Evolutionary conservation across 2,888 invertebrate genomes (phyloP), one percentile per base, ranked within the genome.

Genomic region (Parascotia fuliginaria): DNA sequence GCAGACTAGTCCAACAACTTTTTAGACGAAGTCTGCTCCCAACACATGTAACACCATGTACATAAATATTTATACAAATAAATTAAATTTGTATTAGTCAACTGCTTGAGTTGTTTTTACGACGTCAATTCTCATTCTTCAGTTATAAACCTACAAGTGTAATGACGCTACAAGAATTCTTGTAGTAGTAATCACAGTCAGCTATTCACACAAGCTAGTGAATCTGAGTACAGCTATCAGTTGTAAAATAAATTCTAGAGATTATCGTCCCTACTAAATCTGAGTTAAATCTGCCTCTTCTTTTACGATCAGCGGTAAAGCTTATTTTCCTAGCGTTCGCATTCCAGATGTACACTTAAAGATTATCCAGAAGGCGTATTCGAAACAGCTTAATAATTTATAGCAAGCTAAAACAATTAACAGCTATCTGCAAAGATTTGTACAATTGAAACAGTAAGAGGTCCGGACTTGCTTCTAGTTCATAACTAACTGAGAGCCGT

Each of bases 401-500:
- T 62, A 49, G 55, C 54, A 39, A 65, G 63, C 50, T 60, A 60
- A 62, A 72, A 73, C 69, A 77, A 79, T 79, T 81, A 75, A 77
- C 69, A 71, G 66, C 65, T 60, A 75, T 73, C 72, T 68, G 70
- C 72, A 67, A 63, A 68, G 56, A 48, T 56, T 67, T 65, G 65
- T 70, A 73, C 75, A 73, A 79, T 77, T 77, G 78, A 79, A 82
- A 75, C 77, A 77, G 71, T 65, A 70, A 61, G 68, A 73, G 68
- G 73, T 70, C 69, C 52, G 56, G 58, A 51, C 52, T 63, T 55
- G 63, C 68, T 70, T 69, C 74, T 73, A 71, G 76, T 77, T 81
- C 77, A 81, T 85, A 86, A 79, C 79, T 82, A 77, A 80, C 75
- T 62, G 64, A 70, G 63, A 68, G 71, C 83, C 81, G 84, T 85